Conservation (phyloP, 2,888 invertebrate species). For the Pheosia tremula region DNA sequence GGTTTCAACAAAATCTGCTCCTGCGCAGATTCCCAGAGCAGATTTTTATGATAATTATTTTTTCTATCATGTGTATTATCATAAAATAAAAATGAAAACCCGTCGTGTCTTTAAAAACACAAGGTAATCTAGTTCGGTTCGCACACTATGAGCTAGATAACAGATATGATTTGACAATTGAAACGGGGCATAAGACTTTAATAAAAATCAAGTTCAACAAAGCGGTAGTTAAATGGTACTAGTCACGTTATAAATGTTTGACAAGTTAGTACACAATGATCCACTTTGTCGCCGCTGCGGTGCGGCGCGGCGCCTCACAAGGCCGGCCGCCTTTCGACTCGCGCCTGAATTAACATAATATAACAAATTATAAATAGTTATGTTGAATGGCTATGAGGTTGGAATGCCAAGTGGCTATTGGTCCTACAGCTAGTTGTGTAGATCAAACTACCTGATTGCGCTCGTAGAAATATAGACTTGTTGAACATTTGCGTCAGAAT, state of each 20-base stretch:
- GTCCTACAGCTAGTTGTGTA: conserved; percentile 1
- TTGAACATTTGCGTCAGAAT: no score
- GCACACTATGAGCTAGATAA: neutral
- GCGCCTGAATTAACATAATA: conserved; percentile 68
- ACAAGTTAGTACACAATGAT: conserved; percentile 40
- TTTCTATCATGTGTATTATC: no score
- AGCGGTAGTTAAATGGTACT: conserved; percentile 14
- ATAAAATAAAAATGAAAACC: neutral
- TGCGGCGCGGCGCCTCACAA: conserved; percentile 67
- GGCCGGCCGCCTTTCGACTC: conserved; percentile 75
- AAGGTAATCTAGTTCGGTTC: neutral
- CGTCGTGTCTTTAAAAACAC: neutral
- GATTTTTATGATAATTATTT: no score
- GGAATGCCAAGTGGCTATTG: conserved; percentile 32
- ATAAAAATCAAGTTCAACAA: conserved; percentile 5
- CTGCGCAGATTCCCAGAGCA: no score
- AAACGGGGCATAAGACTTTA: neutral
- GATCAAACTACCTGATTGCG: neutral
- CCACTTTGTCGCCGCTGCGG: conserved; percentile 48
- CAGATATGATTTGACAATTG: neutral
- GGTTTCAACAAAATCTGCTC: no score
- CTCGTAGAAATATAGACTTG: neutral
- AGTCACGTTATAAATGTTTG: conserved; percentile 30
- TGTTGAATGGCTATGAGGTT: conserved; percentile 43
- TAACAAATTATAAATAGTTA: conserved; percentile 59